Evolutionary conservation across 2,888 invertebrate genomes (phyloP).

Genomic region (Agrotis clavis): DNA sequence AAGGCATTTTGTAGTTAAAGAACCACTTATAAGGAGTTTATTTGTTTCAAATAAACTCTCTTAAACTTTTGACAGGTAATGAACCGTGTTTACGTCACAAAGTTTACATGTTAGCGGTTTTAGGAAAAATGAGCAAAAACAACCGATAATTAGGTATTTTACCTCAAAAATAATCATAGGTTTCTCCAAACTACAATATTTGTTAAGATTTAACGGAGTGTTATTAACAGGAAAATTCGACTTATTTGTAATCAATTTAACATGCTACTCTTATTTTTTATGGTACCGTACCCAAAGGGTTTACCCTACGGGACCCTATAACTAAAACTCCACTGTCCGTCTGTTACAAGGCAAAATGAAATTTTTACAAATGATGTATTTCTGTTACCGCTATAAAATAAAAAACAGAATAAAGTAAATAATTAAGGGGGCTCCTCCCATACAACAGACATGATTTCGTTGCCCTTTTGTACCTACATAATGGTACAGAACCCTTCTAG

Average conservation of each 20-base stretch:
- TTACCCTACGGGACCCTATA: too few relatives aligned
- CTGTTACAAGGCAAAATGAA: too few relatives aligned
- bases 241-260: background rate
- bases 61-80: conserved; percentile 26
- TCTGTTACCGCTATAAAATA: too few relatives aligned
- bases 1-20: background rate
- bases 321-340: too few relatives aligned
- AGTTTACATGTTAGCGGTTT: background rate
- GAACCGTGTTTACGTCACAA: conserved; percentile 11
- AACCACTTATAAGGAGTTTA: background rate
- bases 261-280: background rate
- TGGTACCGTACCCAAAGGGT: too few relatives aligned
- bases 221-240: background rate
- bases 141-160: conserved; percentile 7
- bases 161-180: conserved; percentile 13
- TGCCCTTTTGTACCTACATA: too few relatives aligned
- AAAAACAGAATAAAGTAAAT: too few relatives aligned
- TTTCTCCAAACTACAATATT: conserved; percentile 30
- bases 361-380: too few relatives aligned
- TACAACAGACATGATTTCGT: too few relatives aligned
- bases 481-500: too few relatives aligned
- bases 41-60: conserved; percentile 6
- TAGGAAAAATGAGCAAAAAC: background rate
- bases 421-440: too few relatives aligned
- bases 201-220: background rate